phyloP scores from a whole-genome alignment of 2,888 invertebrate genomes.

The Ptychoptera albimana region DNA sequence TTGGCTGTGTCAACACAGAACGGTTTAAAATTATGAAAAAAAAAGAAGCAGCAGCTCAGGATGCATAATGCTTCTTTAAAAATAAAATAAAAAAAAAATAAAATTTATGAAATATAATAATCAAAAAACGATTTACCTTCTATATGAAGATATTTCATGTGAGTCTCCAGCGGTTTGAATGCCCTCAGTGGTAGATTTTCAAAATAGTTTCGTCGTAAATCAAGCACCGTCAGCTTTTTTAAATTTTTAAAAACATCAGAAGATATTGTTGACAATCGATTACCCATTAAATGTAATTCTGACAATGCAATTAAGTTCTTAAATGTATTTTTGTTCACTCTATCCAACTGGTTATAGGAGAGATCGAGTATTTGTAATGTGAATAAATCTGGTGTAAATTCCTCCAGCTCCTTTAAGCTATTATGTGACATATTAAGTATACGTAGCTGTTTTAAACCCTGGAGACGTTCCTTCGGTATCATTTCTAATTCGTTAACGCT shows the following conservation, averaged over 20 bases:
- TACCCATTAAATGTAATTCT: slow-evolving; percentile 65
- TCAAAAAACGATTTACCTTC: slow-evolving; percentile 50
- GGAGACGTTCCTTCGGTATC: slow-evolving; percentile 68
- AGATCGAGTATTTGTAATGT: slow-evolving; percentile 65
- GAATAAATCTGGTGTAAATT: slow-evolving; percentile 62
- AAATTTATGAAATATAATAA: neutral
- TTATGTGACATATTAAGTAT: slow-evolving; percentile 73
- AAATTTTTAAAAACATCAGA: slow-evolving; percentile 61
- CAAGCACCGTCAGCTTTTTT: slow-evolving; percentile 57
- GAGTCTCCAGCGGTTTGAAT: slow-evolving; percentile 62
- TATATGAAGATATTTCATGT: slow-evolving; percentile 57
- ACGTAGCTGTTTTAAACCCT: slow-evolving; percentile 56
- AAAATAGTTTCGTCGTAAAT: slow-evolving; percentile 69
- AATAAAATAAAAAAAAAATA: neutral
- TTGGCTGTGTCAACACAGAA: too few species aligned
- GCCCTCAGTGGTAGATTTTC: slow-evolving; percentile 65
- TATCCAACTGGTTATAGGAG: slow-evolving; percentile 67
- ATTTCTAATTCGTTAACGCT: slow-evolving; percentile 69
- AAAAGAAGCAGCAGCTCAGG: too few species aligned
- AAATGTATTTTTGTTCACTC: slow-evolving; percentile 60
- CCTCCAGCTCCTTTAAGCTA: slow-evolving; percentile 61
- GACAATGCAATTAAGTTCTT: slow-evolving; percentile 57
- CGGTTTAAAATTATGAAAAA: too few species aligned
- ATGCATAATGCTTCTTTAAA: too few species aligned
- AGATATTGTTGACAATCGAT: slow-evolving; percentile 64